These are phyloP conservation scores for Triops longicaudatus DNA, from an alignment of 1,140 invertebrate species.

Conservation along the genomic window DNA sequence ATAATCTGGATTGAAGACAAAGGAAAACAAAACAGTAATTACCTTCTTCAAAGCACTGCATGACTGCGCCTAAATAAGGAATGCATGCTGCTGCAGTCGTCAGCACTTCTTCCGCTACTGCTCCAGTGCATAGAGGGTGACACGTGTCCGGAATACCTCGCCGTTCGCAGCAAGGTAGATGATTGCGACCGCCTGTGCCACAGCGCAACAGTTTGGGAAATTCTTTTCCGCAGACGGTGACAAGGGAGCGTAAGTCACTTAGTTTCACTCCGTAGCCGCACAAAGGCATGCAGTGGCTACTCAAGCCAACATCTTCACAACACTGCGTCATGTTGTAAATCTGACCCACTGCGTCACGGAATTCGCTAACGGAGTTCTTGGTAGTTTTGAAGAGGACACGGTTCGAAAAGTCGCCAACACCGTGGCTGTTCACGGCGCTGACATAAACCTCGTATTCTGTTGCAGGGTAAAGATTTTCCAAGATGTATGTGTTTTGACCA, in stretches of 20 bases:
- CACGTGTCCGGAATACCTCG: conserved; percentile 62
- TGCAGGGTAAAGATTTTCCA: conserved; percentile 61
- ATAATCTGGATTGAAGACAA: too few relatives aligned
- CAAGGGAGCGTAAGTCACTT: conserved; percentile 53
- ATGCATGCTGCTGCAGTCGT: conserved; percentile 54
- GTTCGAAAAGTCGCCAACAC: conserved; percentile 60
- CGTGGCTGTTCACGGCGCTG: conserved; percentile 68
- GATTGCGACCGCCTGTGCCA: conserved; percentile 63
- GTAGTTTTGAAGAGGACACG: conserved; percentile 60
- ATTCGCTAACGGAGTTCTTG: conserved; percentile 35
- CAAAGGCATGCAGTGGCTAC: conserved; percentile 63
- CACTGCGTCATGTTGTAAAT: conserved; percentile 68
- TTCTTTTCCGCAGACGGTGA: conserved; percentile 53
- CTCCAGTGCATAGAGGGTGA: conserved; percentile 62
- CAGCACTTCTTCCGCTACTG: conserved; percentile 45
- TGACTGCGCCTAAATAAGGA: conserved; percentile 69
- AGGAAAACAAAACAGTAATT: conserved; percentile 28
- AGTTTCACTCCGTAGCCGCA: conserved; percentile 72
- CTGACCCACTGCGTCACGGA: conserved; percentile 48
- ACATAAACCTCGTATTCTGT: conserved; percentile 69
- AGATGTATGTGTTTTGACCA: conserved; percentile 51
- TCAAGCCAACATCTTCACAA: conserved; percentile 58
- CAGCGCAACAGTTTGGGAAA: conserved; percentile 59
- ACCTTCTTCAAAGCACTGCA: conserved; percentile 78
- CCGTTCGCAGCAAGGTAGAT: conserved; percentile 56